Base-by-base conservation (phyloP, 2,888 invertebrate species). In the Clunio marinus region DNA sequence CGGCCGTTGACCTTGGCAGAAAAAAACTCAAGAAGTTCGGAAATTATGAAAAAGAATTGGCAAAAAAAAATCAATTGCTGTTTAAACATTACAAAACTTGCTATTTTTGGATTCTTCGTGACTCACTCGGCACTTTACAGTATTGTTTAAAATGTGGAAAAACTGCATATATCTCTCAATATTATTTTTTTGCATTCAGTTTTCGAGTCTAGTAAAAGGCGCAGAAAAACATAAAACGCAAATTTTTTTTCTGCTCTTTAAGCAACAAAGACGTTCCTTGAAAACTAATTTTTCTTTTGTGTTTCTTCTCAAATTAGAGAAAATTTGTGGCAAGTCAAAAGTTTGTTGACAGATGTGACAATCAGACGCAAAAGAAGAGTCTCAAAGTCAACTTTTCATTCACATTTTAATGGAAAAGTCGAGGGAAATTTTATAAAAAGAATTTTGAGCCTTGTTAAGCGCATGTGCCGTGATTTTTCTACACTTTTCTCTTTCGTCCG, bases 171-270 rank as follows among this genome's bases (percentile, higher is more conserved):
- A 8, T 8, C 35, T 13, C 35, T 32, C 35, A 32, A 32, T 32
- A 5, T 32, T 8, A 32, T 32, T 32, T 32, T 32, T 32, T 32
- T 13, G 35, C 13, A 32, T 32, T 32, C 13, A 32, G 5, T 32
- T 32, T 32, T 32, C 13, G 35, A 8, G 35, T 7, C 51, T 22
- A 15, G 15, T n/a, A 5, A 51, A 51, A 32, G 10, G 17, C 17
- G 51, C 20, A 51, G n/a, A 51, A 51, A 10, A 4, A 57, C 57
- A 57, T 57, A 57, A 51, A 57, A 57, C 57, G 57, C 57, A 25
- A 27, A 20, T 51, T 51, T 17, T 32, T 10, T 32, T 7, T 7
- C 32, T 4, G 10, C 51, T 17, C 41, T 41, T 3, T 3, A 41
- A 41, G 15, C n/a, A 41, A n/a, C 4, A 5, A 15, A 5, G 10